Evolutionary conservation across 2,113 vertebrate species (phyloP).

Genomic region (Neotragus moschatus): DNA sequence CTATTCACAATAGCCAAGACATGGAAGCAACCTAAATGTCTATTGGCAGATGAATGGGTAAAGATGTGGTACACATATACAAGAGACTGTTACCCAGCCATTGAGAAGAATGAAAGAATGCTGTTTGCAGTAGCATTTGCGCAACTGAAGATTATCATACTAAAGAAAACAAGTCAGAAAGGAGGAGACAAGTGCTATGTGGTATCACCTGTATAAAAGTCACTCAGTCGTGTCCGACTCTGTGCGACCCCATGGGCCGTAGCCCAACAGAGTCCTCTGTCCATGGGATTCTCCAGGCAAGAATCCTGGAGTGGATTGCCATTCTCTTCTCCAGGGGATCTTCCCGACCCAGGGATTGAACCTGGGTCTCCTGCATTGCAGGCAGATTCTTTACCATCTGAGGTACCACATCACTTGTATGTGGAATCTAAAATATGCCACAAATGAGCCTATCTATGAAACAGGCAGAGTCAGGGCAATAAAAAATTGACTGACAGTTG

Average conservation of each 20-base stretch:
- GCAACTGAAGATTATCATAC: not conserved
- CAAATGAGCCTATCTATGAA: not conserved
- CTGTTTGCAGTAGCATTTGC: not conserved
- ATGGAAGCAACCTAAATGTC: not conserved
- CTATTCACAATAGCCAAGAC: not conserved
- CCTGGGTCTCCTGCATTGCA: not conserved
- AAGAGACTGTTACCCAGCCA: not conserved
- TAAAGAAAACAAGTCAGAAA: not conserved
- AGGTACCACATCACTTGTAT: not conserved
- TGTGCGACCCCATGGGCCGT: not conserved
- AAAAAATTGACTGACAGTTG: not conserved
- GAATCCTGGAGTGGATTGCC: not conserved
- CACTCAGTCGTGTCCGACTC: not conserved
- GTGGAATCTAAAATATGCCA: not conserved
- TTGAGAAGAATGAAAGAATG: not conserved
- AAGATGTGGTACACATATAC: not conserved
- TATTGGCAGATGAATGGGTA: not conserved
- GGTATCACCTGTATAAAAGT: not conserved
- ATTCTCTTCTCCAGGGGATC: not conserved
- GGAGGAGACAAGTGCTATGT: not conserved
- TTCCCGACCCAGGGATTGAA: not conserved
- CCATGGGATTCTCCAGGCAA: not conserved
- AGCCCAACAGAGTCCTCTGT: not conserved
- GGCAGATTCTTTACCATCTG: not conserved
- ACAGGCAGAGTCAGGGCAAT: not conserved